These are phyloP conservation scores for Aplidium turbinatum DNA, from an alignment of 23 tunicate genomes.

Conservation along the genomic window DNA sequence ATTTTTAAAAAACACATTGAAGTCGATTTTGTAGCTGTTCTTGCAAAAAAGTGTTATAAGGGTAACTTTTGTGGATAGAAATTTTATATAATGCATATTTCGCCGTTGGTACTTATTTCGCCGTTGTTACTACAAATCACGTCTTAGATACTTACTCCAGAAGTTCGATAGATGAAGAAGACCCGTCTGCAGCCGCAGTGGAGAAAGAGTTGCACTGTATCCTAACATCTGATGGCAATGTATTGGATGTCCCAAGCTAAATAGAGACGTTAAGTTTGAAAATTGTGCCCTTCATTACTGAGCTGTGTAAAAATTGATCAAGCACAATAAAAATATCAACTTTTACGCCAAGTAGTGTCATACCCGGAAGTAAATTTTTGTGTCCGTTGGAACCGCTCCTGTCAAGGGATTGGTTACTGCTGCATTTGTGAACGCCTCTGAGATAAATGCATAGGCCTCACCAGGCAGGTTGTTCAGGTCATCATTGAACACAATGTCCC, in stretches of 20 bases:
- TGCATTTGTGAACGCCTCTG: background rate
- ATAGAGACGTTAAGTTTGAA: too few species aligned
- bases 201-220: slow-evolving; percentile 1
- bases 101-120: too few species aligned
- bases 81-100: too few species aligned
- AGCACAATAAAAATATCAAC: background rate
- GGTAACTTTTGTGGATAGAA: too few species aligned
- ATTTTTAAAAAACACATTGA: too few species aligned
- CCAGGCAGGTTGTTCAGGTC: slow-evolving; percentile 30
- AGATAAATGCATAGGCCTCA: slow-evolving; percentile 8
- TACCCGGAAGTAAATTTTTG: slow-evolving; percentile 17
- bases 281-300: too few species aligned
- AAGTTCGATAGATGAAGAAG: background rate
- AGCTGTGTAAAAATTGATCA: too few species aligned
- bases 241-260: slow-evolving; percentile 17
- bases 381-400: slow-evolving; percentile 20
- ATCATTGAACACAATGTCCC: slow-evolving; percentile 26
- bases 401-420: background rate
- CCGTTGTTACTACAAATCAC: too few species aligned
- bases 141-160: too few species aligned
- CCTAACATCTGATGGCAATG: slow-evolving; percentile 19
- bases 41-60: too few species aligned
- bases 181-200: slow-evolving; percentile 25
- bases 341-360: background rate
- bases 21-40: too few species aligned